These are phyloP conservation scores for Lasioglossum pauxillum DNA, from an alignment of 2,888 invertebrate genomes.

Conservation along the genomic window DNA sequence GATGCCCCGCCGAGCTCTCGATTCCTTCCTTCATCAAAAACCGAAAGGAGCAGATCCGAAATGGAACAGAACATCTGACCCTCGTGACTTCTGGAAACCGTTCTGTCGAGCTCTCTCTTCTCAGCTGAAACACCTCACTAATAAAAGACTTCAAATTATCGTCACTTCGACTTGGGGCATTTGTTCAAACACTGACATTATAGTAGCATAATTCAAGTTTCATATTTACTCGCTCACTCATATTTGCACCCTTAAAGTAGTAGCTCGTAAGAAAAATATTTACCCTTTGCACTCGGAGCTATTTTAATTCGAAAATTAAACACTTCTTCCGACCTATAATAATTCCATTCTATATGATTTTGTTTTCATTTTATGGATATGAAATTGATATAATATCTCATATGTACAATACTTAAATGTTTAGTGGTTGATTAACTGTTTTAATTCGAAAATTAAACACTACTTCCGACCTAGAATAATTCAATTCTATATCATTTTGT, in stretches of 20 bases:
- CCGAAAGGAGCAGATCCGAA: background rate
- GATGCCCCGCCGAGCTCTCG: slow-evolving; percentile 48
- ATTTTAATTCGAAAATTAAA: background rate
- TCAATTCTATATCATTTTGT: too few relatives aligned
- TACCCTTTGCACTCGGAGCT: too few relatives aligned
- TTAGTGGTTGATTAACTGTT: too few relatives aligned
- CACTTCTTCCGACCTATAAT: too few relatives aligned
- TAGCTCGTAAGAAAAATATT: background rate
- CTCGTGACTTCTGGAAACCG: background rate
- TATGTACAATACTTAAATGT: too few relatives aligned
- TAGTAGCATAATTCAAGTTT: background rate
- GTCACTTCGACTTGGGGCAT: background rate
- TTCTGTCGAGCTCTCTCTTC: background rate
- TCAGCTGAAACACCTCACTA: background rate
- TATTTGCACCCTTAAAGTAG: too few relatives aligned
- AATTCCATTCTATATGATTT: too few relatives aligned
- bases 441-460: background rate
- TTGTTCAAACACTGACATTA: background rate
- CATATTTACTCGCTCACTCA: too few relatives aligned
- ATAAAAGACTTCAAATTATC: background rate
- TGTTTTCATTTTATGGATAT: too few relatives aligned
- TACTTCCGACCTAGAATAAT: too few relatives aligned
- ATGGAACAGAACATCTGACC: background rate
- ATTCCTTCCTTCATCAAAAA: slow-evolving; percentile 31
- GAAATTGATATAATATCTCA: too few relatives aligned